Evolutionary conservation across 2,888 invertebrate species (phyloP), one percentile per base, ranked within the genome.

Genomic region (Globia sparganii): DNA sequence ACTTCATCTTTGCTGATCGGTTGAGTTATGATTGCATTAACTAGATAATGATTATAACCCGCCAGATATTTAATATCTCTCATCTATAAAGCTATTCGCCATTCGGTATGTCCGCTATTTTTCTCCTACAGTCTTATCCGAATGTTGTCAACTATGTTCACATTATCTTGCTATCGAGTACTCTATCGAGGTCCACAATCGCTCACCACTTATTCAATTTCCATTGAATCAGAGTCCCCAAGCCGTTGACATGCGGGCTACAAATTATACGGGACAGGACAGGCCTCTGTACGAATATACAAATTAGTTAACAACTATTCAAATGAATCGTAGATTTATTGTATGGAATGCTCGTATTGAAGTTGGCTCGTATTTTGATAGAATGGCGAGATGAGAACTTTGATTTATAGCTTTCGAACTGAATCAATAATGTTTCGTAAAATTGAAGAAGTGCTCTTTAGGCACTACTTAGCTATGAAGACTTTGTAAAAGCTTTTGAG

Each of bases 261-360:
- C 92, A 90, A 92, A 90, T 90, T 90, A 91, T 92, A 91, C 92
- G 90, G 91, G 90, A 70, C 78, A 77, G 88, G 88, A 76, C 86
- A 75, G 89, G 85, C 83, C 86, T 79, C 86, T 84, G 79, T 85
- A 88, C 88, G 90, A 91, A 91, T 91, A 92, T 90, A 93, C 92
- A 93, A 92, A 92, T 92, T 91, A 91, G 90, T 92, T 91, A 86
- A 89, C 87, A 88, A 88, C 86, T 91, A 86, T 89, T 86, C 85
- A 89, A 89, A 88, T 87, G 86, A 87, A 89, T 90, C 82, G 86
- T 88, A 89, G 91, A 92, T 92, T 91, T 92, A 91, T 91, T 88
- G 86, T 59, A 49, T 66, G 75, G 80, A 81, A 81, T 80, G 77
- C 53, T 79, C 72, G 67, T 75, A 71, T 79, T 66, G 67, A 65